Evolutionary conservation across 2,888 invertebrate species (phyloP).

Genomic region (Oeneis ivallda): DNA sequence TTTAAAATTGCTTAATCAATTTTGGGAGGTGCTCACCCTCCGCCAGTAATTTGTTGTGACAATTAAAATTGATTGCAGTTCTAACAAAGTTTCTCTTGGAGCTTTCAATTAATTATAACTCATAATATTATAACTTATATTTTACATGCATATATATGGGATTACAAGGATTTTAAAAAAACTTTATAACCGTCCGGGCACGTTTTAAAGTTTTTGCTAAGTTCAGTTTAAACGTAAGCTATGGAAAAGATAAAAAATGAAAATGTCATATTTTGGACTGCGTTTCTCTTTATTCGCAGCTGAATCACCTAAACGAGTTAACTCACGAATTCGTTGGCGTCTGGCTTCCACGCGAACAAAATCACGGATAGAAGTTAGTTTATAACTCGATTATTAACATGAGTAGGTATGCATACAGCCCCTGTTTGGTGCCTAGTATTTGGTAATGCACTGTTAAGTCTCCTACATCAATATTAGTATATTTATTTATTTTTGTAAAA

Average conservation of each 20-base stretch:
- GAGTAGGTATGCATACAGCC: slow-evolving; percentile 1
- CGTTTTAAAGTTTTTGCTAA: background rate
- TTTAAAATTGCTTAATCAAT: slow-evolving; percentile 49
- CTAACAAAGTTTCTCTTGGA: slow-evolving; percentile 18
- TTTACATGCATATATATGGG: no score
- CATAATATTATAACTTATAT: background rate
- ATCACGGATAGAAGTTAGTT: slow-evolving; percentile 17
- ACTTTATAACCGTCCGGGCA: background rate
- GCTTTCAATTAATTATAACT: slow-evolving; percentile 3
- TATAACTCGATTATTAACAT: slow-evolving; percentile 17
- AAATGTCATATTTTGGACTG: slow-evolving; percentile 8
- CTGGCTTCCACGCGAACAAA: slow-evolving; percentile 12
- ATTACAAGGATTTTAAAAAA: slow-evolving; percentile 11
- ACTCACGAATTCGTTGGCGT: background rate
- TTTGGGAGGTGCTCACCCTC: slow-evolving; percentile 35
- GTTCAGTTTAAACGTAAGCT: background rate
- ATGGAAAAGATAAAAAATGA: slow-evolving; percentile 8
- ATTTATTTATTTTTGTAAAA: no score
- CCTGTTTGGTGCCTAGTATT: background rate
- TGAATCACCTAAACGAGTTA: slow-evolving; percentile 17
- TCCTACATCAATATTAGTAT: no score
- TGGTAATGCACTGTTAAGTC: background rate
- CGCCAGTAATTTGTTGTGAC: slow-evolving; percentile 32
- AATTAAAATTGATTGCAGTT: slow-evolving; percentile 49
- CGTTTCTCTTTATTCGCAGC: slow-evolving; percentile 16